These are phyloP conservation scores for Physella acuta DNA, from an alignment of 1,140 invertebrate genomes.

Conservation along the genomic window DNA sequence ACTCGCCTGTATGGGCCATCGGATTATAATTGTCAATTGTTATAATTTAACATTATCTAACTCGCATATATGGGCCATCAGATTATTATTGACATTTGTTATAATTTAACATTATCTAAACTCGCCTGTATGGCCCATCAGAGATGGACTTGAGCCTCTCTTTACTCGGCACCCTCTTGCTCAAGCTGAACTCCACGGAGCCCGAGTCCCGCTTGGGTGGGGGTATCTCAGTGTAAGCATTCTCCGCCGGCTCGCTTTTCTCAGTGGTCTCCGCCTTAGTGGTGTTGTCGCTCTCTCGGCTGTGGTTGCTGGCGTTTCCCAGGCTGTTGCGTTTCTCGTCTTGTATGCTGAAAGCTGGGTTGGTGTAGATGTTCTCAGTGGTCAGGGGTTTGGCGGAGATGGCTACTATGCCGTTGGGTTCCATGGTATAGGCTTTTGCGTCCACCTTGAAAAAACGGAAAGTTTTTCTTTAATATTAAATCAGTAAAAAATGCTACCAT, in stretches of 20 bases:
- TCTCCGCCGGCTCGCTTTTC: neutral
- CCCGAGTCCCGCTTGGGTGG: neutral
- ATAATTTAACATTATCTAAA: neutral
- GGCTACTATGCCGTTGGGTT: neutral
- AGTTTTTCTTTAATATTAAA: too few relatives aligned
- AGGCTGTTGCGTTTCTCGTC: neutral
- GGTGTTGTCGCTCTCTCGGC: neutral
- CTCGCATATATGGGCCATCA: too few relatives aligned
- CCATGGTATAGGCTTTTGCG: constrained; percentile 4
- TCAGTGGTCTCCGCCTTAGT: neutral
- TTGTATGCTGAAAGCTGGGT: neutral
- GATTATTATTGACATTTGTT: too few relatives aligned
- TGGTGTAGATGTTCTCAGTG: neutral
- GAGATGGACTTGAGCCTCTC: constrained; percentile 1
- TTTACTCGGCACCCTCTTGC: neutral
- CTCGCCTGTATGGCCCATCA: constrained; percentile 24
- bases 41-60: too few relatives aligned
- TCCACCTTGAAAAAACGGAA: too few relatives aligned
- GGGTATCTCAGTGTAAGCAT: neutral
- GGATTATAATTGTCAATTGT: too few relatives aligned
- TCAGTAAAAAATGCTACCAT: too few relatives aligned
- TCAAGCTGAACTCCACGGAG: constrained; percentile 13
- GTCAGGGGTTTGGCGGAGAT: neutral
- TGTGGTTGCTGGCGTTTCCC: neutral
- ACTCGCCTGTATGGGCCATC: too few relatives aligned